These are phyloP conservation scores for Helicoverpa armigera DNA, from an alignment of 1,140 invertebrate species.

Conservation along the genomic window DNA sequence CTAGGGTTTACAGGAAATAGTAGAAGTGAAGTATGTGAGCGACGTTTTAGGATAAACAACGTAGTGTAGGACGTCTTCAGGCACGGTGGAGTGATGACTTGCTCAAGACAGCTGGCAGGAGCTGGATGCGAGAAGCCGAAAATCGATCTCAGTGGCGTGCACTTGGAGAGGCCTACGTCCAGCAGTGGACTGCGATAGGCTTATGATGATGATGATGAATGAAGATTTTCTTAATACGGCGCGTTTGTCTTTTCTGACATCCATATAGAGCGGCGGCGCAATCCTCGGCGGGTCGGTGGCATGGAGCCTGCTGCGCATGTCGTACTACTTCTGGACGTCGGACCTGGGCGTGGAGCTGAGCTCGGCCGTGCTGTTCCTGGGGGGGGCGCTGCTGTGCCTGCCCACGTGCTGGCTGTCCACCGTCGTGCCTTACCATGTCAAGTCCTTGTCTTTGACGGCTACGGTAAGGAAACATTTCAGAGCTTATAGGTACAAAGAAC, in stretches of 20 bases:
- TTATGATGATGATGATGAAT: too few relatives aligned
- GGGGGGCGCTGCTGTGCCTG: conserved; percentile 74
- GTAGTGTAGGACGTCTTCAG: too few relatives aligned
- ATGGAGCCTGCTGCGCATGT: conserved; percentile 77
- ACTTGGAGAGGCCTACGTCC: too few relatives aligned
- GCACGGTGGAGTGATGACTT: too few relatives aligned
- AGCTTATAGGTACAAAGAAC: too few relatives aligned
- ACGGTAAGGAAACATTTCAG: conserved; percentile 60
- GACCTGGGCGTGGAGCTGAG: conserved; percentile 76
- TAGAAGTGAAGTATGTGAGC: too few relatives aligned
- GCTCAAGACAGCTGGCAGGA: too few relatives aligned
- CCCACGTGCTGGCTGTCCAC: conserved; percentile 77
- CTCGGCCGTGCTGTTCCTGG: conserved; percentile 68
- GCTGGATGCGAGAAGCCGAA: too few relatives aligned
- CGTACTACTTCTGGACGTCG: conserved; percentile 81
- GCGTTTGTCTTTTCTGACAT: neutral
- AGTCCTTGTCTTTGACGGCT: conserved; percentile 63
- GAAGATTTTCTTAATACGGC: neutral
- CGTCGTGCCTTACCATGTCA: conserved; percentile 71
- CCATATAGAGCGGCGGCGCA: conserved; percentile 71
- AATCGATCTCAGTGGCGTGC: too few relatives aligned
- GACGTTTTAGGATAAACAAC: too few relatives aligned
- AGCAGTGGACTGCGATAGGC: too few relatives aligned
- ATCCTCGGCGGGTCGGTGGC: conserved; percentile 72
- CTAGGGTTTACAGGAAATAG: too few relatives aligned